Evolutionary conservation across 2,113 vertebrate genomes (phyloP), one percentile per base, ranked within the genome.

Genomic region (Turnix velox): DNA sequence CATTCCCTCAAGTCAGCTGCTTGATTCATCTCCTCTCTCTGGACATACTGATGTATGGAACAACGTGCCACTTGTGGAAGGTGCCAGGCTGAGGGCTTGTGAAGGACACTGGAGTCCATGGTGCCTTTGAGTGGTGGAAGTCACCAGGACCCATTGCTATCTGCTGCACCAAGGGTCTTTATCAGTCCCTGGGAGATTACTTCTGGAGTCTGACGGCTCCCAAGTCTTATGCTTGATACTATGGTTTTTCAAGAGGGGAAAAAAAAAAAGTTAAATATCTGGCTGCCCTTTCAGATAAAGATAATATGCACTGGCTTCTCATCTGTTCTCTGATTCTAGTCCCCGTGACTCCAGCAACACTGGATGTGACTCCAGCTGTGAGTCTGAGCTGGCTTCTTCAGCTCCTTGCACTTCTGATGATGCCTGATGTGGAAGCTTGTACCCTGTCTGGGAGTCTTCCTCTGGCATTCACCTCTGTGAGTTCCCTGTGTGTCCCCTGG

Each of bases 1-100:
- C 54, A 33, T 87, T 63, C 73, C 91, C 74, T 93, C 35, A 58
- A 84, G 57, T 92, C 90, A 96, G 76, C 80, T 1, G 19, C 83
- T 92, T 76, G 80, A 75, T 30, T 57, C 86, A 68, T 59, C 80
- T 89, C 28, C 55, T 55, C 68, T 92, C 58, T 35, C 48, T 27
- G 48, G 24, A 67, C 2, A 1, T 2, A 4, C 14, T 63, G 28
- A 25, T 63, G 12, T 42, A 18, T 17, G 37, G 63, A 28, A 58
- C 37, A 77, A 14, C 1, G 4, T 80, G 18, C 19, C 22, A 59
- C 12, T n/a, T 39, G 16, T 33, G 33, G 37, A 75, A 69, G 35
- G 55, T 24, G 43, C 25, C 12, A 80, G 39, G 33, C 14, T 1
- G 7, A 77, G 52, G 77, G 30, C 49, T 81, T 81, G 61, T 72